These are phyloP conservation scores for Xenopus tropicalis DNA, from an alignment of 2,113 vertebrate species.

Conservation along the genomic window UCB_Xtro_10.0 CM004449.2:9089501-9090000, in stretches of 20 bases:
- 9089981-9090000: too few relatives aligned
- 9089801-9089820: neutral
- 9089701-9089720: too few relatives aligned
- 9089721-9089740: too few relatives aligned
- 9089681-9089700: too few relatives aligned
- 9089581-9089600: constrained; percentile 27
- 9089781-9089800: neutral
- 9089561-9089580: constrained; percentile 54
- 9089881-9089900: constrained; percentile 56
- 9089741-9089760: too few relatives aligned
- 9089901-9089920: constrained; percentile 56
- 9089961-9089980: neutral
- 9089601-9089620: neutral
- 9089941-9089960: constrained; percentile 60
- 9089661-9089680: neutral
- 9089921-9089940: constrained; percentile 57
- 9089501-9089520: constrained; percentile 21
- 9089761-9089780: too few relatives aligned
- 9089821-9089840: neutral
- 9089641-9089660: too few relatives aligned
- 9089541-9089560: constrained; percentile 59
- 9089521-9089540: constrained; percentile 59
- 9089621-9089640: too few relatives aligned
- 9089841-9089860: constrained; percentile 8
- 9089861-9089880: constrained; percentile 55